These are phyloP conservation scores for Saimiri boliviensis DNA, from an alignment of 2,113 vertebrate genomes.

Conservation along the genomic window DNA sequence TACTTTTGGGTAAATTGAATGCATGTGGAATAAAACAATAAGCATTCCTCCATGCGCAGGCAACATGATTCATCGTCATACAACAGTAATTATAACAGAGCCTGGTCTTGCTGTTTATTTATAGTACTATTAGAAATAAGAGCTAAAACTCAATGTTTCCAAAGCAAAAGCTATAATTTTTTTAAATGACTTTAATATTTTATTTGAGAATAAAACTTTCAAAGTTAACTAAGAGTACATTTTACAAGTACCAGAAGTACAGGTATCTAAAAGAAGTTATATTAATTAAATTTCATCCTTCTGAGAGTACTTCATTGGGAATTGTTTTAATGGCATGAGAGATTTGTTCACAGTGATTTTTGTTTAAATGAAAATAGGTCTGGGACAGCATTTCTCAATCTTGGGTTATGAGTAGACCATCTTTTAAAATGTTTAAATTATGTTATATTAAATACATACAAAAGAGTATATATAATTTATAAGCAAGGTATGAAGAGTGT, in stretches of 20 bases:
- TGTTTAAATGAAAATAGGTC: slow-evolving; percentile 23
- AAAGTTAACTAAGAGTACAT: slow-evolving; percentile 6
- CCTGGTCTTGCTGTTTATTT: slow-evolving; percentile 38
- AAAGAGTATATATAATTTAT: neutral
- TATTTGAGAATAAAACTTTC: neutral
- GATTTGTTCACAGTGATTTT: neutral
- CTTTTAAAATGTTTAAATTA: slow-evolving; percentile 6
- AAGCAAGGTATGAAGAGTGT: neutral
- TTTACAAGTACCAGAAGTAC: slow-evolving; percentile 34
- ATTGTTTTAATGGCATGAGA: neutral
- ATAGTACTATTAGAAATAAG: neutral
- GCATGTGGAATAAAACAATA: neutral
- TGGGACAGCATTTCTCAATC: neutral
- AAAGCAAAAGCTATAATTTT: slow-evolving; percentile 50
- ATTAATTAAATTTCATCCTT: slow-evolving; percentile 2
- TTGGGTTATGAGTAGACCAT: neutral
- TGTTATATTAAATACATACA: neutral
- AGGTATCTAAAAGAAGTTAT: slow-evolving; percentile 16
- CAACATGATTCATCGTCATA: slow-evolving; percentile 44
- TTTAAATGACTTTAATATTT: slow-evolving; percentile 17
- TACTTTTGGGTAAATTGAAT: neutral
- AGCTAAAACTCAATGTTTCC: slow-evolving; percentile 29
- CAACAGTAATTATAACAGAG: slow-evolving; percentile 24
- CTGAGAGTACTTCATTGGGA: neutral
- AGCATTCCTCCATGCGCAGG: neutral